A percentile compares a stretch with the other conserved stretches of the same genome.
Evolutionary conservation across 37 sponge, comb jelly and placozoan species (phyloP).

Genomic region (Diacarnus erythraeanus): DNA sequence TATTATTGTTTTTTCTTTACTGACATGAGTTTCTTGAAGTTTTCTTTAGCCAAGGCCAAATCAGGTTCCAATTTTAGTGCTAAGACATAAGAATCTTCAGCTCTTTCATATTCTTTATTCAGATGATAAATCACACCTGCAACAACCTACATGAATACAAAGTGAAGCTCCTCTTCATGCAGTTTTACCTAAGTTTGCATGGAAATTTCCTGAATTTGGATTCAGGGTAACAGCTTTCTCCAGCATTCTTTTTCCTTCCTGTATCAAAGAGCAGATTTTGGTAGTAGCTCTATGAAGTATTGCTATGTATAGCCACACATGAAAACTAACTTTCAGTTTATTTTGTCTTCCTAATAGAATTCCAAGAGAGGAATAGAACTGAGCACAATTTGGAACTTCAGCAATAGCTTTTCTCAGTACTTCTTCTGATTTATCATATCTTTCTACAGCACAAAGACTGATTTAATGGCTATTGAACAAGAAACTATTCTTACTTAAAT

Average conservation of each 20-base stretch:
- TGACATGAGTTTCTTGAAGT: constrained; percentile 32
- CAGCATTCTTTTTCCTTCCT: constrained; percentile 62
- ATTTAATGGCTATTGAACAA: neutral
- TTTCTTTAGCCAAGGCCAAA: constrained; percentile 29
- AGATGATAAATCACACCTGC: constrained; percentile 64
- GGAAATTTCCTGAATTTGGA: constrained; percentile 42
- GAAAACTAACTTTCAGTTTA: constrained; percentile 18
- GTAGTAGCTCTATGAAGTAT: neutral
- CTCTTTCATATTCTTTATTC: constrained; percentile 30
- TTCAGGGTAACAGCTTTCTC: constrained; percentile 37
- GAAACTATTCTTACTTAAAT: constrained; percentile 25
- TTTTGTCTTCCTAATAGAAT: constrained; percentile 58
- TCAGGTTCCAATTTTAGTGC: constrained; percentile 39
- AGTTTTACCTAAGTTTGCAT: constrained; percentile 66
- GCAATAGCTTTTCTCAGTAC: constrained; percentile 54
- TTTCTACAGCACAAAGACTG: constrained; percentile 9
- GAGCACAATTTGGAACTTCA: constrained; percentile 30
- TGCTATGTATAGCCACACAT: neutral
- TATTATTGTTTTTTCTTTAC: neutral
- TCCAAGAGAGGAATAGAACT: constrained; percentile 51
- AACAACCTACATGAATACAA: neutral
- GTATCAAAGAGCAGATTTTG: neutral
- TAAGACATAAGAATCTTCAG: constrained; percentile 27
- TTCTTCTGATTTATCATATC: constrained; percentile 55
- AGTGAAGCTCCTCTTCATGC: neutral